phyloP scores from a whole-genome alignment of 2,797 vertebrate genomes.

The Carcharodon carcharias region DNA sequence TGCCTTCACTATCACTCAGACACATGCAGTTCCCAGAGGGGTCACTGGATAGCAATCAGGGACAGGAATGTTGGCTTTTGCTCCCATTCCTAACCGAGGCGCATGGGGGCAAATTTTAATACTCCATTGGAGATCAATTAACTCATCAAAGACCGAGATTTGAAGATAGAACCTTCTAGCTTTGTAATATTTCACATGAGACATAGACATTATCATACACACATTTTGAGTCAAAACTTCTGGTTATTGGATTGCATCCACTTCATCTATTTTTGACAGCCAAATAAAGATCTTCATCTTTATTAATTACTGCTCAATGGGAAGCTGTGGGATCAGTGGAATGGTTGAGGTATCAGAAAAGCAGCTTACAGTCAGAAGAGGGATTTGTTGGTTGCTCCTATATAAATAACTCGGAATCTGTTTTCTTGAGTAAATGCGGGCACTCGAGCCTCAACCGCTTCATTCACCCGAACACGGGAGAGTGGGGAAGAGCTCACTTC shows the following conservation, averaged over 20 bases:
- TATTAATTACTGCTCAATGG: neutral
- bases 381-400: neutral
- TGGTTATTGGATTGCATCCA: neutral
- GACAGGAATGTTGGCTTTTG: neutral
- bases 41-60: neutral
- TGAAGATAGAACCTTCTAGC: neutral
- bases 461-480: neutral
- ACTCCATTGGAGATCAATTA: neutral
- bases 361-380: neutral
- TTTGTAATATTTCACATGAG: neutral
- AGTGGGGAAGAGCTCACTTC: neutral
- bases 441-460: neutral
- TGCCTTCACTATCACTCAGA: neutral
- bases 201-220: neutral
- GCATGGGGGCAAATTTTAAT: neutral
- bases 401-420: too few relatives aligned
- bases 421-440: neutral
- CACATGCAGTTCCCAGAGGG: neutral
- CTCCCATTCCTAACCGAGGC: neutral
- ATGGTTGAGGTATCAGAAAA: neutral
- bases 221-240: too few relatives aligned
- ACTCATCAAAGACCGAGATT: neutral
- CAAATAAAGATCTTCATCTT: neutral
- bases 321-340: neutral
- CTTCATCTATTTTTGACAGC: neutral